These are phyloP conservation scores for Panagrolaimus sp. DNA, from an alignment of 1,140 invertebrate genomes.

Conservation along the genomic window DNA sequence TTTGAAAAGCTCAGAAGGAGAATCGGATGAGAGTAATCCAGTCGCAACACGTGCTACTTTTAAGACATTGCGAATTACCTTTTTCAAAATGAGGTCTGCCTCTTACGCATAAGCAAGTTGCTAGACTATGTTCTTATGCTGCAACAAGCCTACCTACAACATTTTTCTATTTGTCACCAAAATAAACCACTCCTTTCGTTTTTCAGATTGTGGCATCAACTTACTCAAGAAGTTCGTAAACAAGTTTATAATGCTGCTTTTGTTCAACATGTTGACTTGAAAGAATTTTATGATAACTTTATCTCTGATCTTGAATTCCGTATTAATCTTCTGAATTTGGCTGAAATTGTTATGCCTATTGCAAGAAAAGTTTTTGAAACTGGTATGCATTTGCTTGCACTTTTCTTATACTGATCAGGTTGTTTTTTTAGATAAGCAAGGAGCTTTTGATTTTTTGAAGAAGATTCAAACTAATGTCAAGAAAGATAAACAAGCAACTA, in stretches of 20 bases:
- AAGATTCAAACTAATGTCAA: conserved; percentile 49
- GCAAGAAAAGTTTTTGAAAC: conserved; percentile 40
- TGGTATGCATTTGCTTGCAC: conserved; percentile 29
- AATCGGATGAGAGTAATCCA: too few species aligned
- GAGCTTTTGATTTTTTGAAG: conserved; percentile 46
- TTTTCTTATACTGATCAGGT: conserved; percentile 5
- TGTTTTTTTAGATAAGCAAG: conserved; percentile 34
- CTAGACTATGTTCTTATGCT: too few species aligned
- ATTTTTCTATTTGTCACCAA: too few species aligned
- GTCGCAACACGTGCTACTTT: too few species aligned
- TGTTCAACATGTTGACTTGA: conserved; percentile 34
- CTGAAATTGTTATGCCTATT: conserved; percentile 51
- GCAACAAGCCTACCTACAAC: too few species aligned
- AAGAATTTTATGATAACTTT: conserved; percentile 55
- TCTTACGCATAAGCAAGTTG: too few species aligned
- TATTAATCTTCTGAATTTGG: conserved; percentile 50
- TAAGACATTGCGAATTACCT: too few species aligned
- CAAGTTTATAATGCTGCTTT: conserved; percentile 38
- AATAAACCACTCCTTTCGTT: too few species aligned
- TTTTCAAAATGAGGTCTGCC: too few species aligned
- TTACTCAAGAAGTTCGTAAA: conserved; percentile 34
- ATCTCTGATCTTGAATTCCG: conserved; percentile 53
- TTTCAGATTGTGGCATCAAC: conserved; percentile 53
- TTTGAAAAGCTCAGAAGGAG: too few species aligned
- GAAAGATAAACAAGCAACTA: conserved; percentile 47